phyloP scores from a whole-genome alignment of 2,797 vertebrate genomes.

The Rhinophrynus dorsalis region DNA sequence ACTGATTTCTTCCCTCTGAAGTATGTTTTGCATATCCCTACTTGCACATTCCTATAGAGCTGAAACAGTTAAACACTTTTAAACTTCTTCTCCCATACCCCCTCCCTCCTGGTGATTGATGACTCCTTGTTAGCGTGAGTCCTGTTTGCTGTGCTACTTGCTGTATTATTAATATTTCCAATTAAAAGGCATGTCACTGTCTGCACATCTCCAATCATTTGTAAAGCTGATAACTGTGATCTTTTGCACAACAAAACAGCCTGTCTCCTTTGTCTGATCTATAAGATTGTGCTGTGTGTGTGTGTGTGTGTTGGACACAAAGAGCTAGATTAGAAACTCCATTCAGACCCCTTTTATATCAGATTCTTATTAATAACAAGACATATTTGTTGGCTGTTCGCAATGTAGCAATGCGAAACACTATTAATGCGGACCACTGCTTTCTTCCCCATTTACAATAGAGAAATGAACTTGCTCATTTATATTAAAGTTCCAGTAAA shows the following conservation, averaged over 20 bases:
- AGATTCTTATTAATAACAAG: too few relatives aligned
- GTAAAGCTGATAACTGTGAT: not conserved
- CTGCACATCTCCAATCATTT: not conserved
- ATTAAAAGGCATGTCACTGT: slow-evolving; percentile 1
- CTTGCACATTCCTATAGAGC: too few relatives aligned
- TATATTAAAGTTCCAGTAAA: too few relatives aligned
- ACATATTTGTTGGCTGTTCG: too few relatives aligned
- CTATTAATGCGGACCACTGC: too few relatives aligned
- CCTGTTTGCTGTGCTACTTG: not conserved
- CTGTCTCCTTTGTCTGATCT: not conserved
- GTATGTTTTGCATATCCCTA: too few relatives aligned
- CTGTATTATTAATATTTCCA: slow-evolving; percentile 7
- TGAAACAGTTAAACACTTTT: not conserved
- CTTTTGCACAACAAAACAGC: not conserved
- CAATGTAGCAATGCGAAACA: too few relatives aligned
- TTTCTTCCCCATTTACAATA: too few relatives aligned
- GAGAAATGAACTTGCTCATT: too few relatives aligned
- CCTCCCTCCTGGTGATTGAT: not conserved
- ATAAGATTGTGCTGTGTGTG: not conserved
- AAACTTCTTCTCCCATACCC: not conserved
- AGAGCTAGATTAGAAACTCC: too few relatives aligned
- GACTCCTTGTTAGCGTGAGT: not conserved
- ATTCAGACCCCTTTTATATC: too few relatives aligned
- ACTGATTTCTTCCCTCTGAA: too few relatives aligned
- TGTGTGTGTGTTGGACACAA: not conserved